Conservation (phyloP, 2,113 vertebrate genomes). For the Sminthopsis crassicaudata region DNA sequence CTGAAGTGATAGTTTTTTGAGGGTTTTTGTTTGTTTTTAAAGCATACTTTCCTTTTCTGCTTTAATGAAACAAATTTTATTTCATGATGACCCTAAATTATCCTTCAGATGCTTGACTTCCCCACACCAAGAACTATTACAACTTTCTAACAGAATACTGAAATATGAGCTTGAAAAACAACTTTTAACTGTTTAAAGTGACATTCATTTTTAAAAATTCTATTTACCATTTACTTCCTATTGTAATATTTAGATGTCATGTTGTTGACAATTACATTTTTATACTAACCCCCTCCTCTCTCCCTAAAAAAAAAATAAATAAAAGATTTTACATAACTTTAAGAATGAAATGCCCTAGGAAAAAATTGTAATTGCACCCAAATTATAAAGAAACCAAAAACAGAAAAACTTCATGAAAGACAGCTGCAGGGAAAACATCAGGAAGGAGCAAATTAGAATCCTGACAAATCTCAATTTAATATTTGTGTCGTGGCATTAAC, state of each 20-base stretch:
- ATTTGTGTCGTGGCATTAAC: constrained; percentile 57
- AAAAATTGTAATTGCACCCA: constrained; percentile 44
- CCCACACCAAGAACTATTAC: background rate
- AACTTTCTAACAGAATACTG: background rate
- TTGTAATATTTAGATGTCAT: constrained; percentile 80
- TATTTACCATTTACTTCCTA: constrained; percentile 70
- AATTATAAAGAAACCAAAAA: constrained; percentile 74
- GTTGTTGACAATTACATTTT: constrained; percentile 78
- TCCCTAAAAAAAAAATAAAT: constrained; percentile 57
- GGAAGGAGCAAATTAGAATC: constrained; percentile 51
- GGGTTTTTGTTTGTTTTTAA: background rate
- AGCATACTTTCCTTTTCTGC: background rate
- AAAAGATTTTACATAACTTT: constrained; percentile 71
- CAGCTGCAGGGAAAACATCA: background rate
- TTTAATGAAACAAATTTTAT: background rate
- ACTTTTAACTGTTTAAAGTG: background rate
- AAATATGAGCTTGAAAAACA: background rate
- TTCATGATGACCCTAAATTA: background rate
- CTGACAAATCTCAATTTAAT: background rate
- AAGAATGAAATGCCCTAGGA: constrained; percentile 74
- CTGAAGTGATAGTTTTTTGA: background rate
- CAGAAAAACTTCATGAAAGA: constrained; percentile 64
- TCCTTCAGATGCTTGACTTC: background rate
- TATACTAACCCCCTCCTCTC: constrained; percentile 72
- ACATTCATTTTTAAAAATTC: background rate